phyloP scores from a whole-genome alignment of 2,888 invertebrate species.

The Esperia sulphurella region DNA sequence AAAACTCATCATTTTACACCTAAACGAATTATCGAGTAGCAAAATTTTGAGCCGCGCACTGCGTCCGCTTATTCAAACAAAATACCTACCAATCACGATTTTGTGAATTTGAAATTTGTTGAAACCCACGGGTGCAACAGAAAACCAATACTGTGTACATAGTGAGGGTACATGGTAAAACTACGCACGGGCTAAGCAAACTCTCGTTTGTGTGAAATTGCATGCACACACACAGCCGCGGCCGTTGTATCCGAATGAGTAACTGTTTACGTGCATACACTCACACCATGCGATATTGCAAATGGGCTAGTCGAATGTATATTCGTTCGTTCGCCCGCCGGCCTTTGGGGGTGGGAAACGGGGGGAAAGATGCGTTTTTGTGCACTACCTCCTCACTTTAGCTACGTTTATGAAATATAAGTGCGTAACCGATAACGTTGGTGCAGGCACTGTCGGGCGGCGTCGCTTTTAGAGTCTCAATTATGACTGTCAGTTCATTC shows the following conservation, averaged over 20 bases:
- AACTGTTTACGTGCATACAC: slow-evolving; percentile 32
- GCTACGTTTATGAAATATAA: slow-evolving; percentile 69
- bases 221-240: background rate
- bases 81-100: slow-evolving; percentile 76
- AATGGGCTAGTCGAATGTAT: slow-evolving; percentile 79
- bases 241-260: slow-evolving; percentile 23
- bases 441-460: slow-evolving; percentile 21
- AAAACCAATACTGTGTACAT: slow-evolving; percentile 72
- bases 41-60: slow-evolving; percentile 53
- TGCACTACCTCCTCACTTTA: slow-evolving; percentile 57
- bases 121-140: slow-evolving; percentile 68
- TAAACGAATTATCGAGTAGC: slow-evolving; percentile 67
- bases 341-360: slow-evolving; percentile 48
- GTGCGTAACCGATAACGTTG: slow-evolving; percentile 68
- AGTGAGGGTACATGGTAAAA: slow-evolving; percentile 49
- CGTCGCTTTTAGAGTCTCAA: slow-evolving; percentile 37
- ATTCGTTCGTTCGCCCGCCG: slow-evolving; percentile 73
- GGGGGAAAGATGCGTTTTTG: slow-evolving; percentile 76
- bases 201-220: slow-evolving; percentile 41
- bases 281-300: slow-evolving; percentile 75
- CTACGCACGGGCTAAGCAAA: slow-evolving; percentile 75
- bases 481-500: slow-evolving; percentile 29
- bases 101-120: slow-evolving; percentile 79
- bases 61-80: slow-evolving; percentile 72
- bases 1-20: slow-evolving; percentile 66